phyloP scores from a whole-genome alignment of 2,888 invertebrate genomes.

The Nycteola revayana region DNA sequence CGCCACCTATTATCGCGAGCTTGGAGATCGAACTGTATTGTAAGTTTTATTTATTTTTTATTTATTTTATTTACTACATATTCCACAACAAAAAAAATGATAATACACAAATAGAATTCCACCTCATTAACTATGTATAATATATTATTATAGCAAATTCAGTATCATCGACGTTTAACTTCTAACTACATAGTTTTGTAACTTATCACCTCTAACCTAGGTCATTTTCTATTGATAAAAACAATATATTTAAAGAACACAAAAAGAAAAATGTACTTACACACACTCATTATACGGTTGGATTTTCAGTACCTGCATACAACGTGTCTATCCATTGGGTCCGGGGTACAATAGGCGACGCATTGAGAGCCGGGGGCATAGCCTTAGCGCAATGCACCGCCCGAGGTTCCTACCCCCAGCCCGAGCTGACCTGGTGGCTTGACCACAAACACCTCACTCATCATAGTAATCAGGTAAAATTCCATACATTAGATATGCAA shows the following conservation, averaged over 20 bases:
- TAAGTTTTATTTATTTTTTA: constrained; percentile 66
- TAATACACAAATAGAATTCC: too few species aligned
- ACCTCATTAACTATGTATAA: too few species aligned
- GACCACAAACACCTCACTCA: constrained; percentile 68
- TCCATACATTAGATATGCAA: too few species aligned
- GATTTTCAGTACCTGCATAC: constrained; percentile 69
- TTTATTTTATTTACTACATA: too few species aligned
- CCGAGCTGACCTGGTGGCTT: constrained; percentile 74
- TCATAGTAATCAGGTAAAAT: constrained; percentile 71
- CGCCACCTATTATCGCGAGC: constrained; percentile 85
- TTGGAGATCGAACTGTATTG: constrained; percentile 88
- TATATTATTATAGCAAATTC: too few species aligned
- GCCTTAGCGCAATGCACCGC: constrained; percentile 69
- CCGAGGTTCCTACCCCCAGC: constrained; percentile 68
- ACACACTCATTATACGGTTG: neutral
- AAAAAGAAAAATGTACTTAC: too few species aligned
- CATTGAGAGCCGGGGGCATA: constrained; percentile 55
- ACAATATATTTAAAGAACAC: too few species aligned
- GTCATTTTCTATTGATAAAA: too few species aligned
- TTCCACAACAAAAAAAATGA: too few species aligned
- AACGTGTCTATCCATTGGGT: constrained; percentile 73
- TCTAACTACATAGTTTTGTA: too few species aligned
- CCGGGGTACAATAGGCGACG: constrained; percentile 57
- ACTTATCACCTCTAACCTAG: too few species aligned
- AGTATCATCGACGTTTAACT: too few species aligned